Evolutionary conservation across 1,140 invertebrate species (phyloP), one percentile per base, ranked within the genome.

Genomic region (Aphelenchoides besseyi): DNA sequence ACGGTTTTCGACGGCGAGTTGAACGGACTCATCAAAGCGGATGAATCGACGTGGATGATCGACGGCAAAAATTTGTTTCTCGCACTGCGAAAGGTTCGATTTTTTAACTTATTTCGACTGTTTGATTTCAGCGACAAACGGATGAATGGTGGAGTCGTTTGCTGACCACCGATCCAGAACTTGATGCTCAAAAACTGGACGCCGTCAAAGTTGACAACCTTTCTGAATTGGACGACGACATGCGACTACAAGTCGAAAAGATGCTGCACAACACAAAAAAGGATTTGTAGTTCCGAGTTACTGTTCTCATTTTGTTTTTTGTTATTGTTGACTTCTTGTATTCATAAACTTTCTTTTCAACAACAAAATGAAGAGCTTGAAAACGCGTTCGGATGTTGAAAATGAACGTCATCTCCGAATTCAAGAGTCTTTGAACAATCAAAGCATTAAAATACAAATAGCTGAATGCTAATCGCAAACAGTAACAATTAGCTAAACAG

Each of bases 181-280:
- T 99, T 71, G 95, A 94, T 74, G 98, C 96, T 0, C 91, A 91
- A 83, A 98, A 98, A 89, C 93, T 98, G 32, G 91, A 95, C 85
- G 95, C 95, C 64, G 95, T n/a, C n/a, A n/a, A 97, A 85, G 92
- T 94, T 41, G 97, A 94, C 1, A 98, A 98, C 85, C 86, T 98
- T 3, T 93, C 92, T 3, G 96, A 99, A 87, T 86, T 98, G 66
- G 95, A 98, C 85, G 94, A 93, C 0, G 95, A 98, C 85, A 98
- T 95, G 0, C 87, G 95, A 80, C 90, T 92, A 2, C 89, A 98
- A 82, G 95, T 99, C 0, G 96, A 99, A 86, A 99, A 98, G 86
- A 99, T 99, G 96, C 97, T 98, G 95, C 98, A 28, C 37, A n/a
- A 41, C 37, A 95, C n/a, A n/a, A n/a, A n/a, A n/a, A n/a, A n/a